These are phyloP conservation scores for Riptortus pedestris DNA, from an alignment of 1,140 invertebrate genomes.

Conservation along the genomic window DNA sequence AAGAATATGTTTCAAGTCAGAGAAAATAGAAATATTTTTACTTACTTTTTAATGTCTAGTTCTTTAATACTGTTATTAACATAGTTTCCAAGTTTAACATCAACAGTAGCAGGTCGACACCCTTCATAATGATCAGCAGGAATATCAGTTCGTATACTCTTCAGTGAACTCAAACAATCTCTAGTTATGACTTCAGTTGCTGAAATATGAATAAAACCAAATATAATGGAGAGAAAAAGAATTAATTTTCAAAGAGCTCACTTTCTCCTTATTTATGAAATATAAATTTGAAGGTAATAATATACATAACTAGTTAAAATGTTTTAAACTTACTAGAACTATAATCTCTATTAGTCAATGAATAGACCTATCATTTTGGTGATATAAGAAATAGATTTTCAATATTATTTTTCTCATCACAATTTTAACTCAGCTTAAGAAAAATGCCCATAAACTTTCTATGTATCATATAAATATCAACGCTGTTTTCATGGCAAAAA, in stretches of 20 bases:
- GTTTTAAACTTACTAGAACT: too few relatives aligned
- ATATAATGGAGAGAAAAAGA: background rate
- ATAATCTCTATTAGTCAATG: too few relatives aligned
- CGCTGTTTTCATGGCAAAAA: too few relatives aligned
- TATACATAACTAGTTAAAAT: background rate
- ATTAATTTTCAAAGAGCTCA: too few relatives aligned
- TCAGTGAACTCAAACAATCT: slow-evolving; percentile 72
- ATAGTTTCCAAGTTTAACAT: slow-evolving; percentile 70
- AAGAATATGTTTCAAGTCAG: too few relatives aligned
- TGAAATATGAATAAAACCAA: slow-evolving; percentile 39
- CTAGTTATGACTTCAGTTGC: slow-evolving; percentile 69
- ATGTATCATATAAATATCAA: too few relatives aligned
- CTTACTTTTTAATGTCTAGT: slow-evolving; percentile 67
- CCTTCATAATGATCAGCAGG: slow-evolving; percentile 88
- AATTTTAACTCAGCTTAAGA: too few relatives aligned
- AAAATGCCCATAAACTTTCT: too few relatives aligned
- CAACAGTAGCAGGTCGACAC: slow-evolving; percentile 65
- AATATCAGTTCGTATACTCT: slow-evolving; percentile 67
- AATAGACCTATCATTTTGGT: too few relatives aligned
- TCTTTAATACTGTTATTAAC: slow-evolving; percentile 79
- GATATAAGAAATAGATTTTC: too few relatives aligned
- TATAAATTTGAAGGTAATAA: background rate
- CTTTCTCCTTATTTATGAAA: too few relatives aligned
- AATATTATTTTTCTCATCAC: too few relatives aligned
- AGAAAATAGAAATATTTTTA: background rate